Base-by-base conservation (phyloP, 2,888 invertebrate species). In the Brachyopa scutellaris region DNA sequence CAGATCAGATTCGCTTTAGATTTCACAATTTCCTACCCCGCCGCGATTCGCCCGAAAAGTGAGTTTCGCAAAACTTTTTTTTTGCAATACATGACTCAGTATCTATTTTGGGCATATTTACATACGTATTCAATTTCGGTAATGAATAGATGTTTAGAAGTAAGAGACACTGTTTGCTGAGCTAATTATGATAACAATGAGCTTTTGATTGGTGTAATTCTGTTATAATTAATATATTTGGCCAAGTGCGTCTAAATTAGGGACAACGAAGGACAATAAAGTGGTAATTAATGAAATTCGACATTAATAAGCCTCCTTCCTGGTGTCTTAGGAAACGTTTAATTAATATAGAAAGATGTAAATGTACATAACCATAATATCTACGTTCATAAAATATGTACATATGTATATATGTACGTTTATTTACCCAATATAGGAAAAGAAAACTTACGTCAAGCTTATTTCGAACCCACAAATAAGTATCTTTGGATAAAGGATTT, bases 131-230 rank as follows among this genome's bases (percentile, higher is more conserved):
- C 45, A 45, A 45, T 45, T 45, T 23, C 2, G 11, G 7, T 45
- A 45, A 45, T 23, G 23, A 45, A 6, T n/a, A 23, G 21, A 38
- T 1, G 9, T 7, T 23, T 26, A 2, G 13, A 13, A 26, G 8
- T 9, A 8, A 1, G 26, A 15, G 13, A 26, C 15, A 9, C n/a
- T 49, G 15, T 26, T 29, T 6, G 15, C 13, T 7, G 15, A 15
- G 26, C 8, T 49, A 49, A 49, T 49, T 49, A 26, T 31, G 31
- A 61, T 61, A 61, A 33, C 31, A 61, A 33, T 33, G 45, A 61
- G 61, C 59, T n/a, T 31, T 45, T 45, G 31, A 45, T 59, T 59
- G 42, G n/a, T 17, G 26, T 42, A 42, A 31, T 31, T 59, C 31
- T 13, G 5, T 17, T 31, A 31, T 45, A 31, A 19, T 11, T 31